phyloP scores from a whole-genome alignment of 2,888 invertebrate genomes.

The Amphipoea lucens region DNA sequence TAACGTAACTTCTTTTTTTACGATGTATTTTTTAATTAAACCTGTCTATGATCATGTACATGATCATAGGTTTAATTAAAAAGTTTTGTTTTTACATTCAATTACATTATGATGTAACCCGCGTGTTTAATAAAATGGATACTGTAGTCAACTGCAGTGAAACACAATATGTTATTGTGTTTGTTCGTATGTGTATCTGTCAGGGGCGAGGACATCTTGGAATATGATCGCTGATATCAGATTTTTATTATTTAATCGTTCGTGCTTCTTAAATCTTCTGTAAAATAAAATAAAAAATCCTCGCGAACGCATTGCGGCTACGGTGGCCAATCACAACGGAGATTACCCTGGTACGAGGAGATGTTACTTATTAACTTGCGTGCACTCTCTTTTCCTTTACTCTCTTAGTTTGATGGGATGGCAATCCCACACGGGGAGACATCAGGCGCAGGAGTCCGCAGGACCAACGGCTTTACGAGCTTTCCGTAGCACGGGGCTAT shows the following conservation, averaged over 20 bases:
- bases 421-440: background rate
- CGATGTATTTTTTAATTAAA: constrained; percentile 36
- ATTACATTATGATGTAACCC: constrained; percentile 45
- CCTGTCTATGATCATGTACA: constrained; percentile 8
- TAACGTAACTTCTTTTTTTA: constrained; percentile 29
- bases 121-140: constrained; percentile 24
- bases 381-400: background rate
- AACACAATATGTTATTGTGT: constrained; percentile 39
- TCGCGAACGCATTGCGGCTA: background rate
- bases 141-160: constrained; percentile 16
- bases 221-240: constrained; percentile 26
- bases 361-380: no score
- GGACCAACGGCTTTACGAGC: background rate
- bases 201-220: constrained; percentile 52
- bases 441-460: background rate
- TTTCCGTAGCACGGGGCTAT: background rate
- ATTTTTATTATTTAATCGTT: constrained; percentile 11
- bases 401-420: background rate
- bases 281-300: background rate
- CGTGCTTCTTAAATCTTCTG: background rate
- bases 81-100: constrained; percentile 15
- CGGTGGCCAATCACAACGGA: no score
- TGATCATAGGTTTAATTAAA: no score
- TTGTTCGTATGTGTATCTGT: constrained; percentile 31
- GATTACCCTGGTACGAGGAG: no score